phyloP scores from a whole-genome alignment of 2,888 invertebrate species.

The Eumerus sabulonum region DNA sequence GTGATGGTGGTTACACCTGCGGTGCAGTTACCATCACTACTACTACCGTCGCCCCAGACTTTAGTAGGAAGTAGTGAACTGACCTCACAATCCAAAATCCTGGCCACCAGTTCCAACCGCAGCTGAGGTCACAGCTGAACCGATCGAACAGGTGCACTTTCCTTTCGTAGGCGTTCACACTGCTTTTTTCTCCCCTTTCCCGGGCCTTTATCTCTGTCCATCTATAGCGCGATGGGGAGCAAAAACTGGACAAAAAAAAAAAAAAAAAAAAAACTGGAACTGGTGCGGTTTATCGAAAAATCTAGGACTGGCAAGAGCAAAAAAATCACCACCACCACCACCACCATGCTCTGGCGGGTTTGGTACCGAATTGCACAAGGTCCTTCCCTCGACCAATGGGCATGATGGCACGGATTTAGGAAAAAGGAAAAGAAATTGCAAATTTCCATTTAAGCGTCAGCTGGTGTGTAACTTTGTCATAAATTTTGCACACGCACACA shows the following conservation, averaged over 20 bases:
- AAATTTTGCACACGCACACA: constrained; percentile 65
- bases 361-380: neutral
- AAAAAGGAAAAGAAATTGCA: constrained; percentile 40
- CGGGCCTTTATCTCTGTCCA: constrained; percentile 12
- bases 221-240: neutral
- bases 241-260: too few species aligned
- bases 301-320: constrained; percentile 39
- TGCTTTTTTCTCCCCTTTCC: constrained; percentile 19
- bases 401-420: neutral
- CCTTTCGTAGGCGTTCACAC: constrained; percentile 26
- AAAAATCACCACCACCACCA: constrained; percentile 26
- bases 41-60: too few species aligned
- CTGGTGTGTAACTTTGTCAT: constrained; percentile 61
- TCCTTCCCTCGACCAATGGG: neutral
- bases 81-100: constrained; percentile 48
- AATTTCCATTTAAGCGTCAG: constrained; percentile 62
- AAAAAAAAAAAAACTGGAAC: constrained; percentile 25
- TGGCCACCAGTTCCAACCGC: constrained; percentile 47
- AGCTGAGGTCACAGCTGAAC: constrained; percentile 52
- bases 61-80: constrained; percentile 31
- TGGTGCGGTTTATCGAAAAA: constrained; percentile 61
- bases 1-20: constrained; percentile 45
- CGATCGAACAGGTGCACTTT: constrained; percentile 53
- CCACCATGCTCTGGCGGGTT: too few species aligned
- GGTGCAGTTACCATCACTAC: constrained; percentile 16